Conservation (phyloP, 2,797 vertebrate species). For the Peromyscus melanophrys region DNA sequence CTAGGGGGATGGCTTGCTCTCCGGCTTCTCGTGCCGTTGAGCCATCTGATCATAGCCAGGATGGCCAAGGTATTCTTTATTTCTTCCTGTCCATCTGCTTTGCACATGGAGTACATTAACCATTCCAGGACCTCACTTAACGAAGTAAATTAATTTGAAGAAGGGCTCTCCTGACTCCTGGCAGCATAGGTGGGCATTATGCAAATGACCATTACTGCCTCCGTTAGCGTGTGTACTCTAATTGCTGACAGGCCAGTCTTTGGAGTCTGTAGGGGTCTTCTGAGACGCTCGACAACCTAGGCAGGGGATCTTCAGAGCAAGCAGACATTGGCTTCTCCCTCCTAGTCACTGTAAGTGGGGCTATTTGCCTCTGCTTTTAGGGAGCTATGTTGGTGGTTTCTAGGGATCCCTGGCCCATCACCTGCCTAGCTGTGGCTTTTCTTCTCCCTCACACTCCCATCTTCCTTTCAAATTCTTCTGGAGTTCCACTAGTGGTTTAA, state of each 20-base stretch:
- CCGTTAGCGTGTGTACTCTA: background rate
- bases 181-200: fast-evolving
- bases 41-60: conserved; percentile 26
- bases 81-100: conserved; percentile 40
- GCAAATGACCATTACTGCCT: background rate
- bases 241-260: background rate
- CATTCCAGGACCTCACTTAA: conserved; percentile 69
- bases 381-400: background rate
- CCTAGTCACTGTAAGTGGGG: background rate
- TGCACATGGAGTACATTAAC: conserved; percentile 61
- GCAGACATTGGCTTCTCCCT: background rate
- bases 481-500: background rate
- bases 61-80: background rate
- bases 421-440: background rate
- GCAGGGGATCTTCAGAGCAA: background rate
- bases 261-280: background rate
- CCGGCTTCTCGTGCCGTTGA: background rate
- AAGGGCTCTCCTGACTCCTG: background rate
- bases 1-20: background rate
- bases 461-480: background rate
- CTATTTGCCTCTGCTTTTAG: conserved; percentile 1
- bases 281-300: background rate
- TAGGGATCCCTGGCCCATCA: background rate
- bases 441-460: background rate
- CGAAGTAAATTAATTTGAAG: conserved; percentile 75